Evolutionary conservation across 2,113 vertebrate genomes (phyloP).

Genomic region (Gallinago jamesoni): DNA sequence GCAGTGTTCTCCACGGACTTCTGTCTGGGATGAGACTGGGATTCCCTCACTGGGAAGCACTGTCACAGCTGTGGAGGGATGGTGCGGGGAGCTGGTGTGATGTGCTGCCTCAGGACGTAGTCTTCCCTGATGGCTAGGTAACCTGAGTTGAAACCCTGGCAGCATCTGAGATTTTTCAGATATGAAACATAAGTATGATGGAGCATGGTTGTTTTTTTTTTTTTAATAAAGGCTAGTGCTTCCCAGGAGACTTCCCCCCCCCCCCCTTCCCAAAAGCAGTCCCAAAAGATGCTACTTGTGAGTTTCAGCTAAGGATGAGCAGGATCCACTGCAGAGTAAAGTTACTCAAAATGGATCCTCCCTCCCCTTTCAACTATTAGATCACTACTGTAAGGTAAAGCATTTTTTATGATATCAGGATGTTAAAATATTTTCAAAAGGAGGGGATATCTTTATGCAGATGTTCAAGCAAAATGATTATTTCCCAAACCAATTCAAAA

Average conservation of each 20-base stretch:
- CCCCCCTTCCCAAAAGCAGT: not conserved
- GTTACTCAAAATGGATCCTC: not conserved
- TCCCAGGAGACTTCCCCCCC: not conserved
- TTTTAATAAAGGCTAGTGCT: not conserved
- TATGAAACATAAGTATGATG: not conserved
- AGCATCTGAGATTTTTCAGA: not conserved
- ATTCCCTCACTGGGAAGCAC: not conserved
- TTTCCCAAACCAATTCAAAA: not conserved
- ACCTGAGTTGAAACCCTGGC: not conserved
- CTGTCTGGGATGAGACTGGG: fast-evolving
- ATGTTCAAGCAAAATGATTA: not conserved
- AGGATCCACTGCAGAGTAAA: not conserved
- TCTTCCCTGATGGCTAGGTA: not conserved
- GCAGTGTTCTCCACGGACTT: fast-evolving
- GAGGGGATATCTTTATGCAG: not conserved
- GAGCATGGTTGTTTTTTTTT: not conserved
- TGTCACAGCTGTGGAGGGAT: not conserved
- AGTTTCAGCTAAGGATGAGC: not conserved
- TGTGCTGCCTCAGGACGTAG: not conserved
- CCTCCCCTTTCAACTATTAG: not conserved
- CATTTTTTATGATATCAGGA: not conserved
- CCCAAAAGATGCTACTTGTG: not conserved
- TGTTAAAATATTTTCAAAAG: not conserved
- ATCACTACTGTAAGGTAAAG: not conserved
- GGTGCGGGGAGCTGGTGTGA: not conserved